phyloP scores from a whole-genome alignment of 1,140 invertebrate genomes.

The Saxidomus purpurata region DNA sequence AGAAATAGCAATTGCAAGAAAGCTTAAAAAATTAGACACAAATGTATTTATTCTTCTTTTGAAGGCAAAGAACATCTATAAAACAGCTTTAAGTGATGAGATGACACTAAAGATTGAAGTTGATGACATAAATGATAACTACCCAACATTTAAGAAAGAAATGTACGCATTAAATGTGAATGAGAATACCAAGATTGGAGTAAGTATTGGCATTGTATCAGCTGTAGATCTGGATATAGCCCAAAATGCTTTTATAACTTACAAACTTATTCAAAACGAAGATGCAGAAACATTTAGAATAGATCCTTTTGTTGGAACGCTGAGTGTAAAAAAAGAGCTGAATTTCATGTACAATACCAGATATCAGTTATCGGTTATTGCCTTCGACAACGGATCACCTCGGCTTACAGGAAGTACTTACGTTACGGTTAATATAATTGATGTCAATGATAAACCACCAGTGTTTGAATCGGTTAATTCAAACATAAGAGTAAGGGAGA shows the following conservation, averaged over 20 bases:
- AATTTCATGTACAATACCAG: conserved; percentile 13
- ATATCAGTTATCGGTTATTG: conserved; percentile 51
- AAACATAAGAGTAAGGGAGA: conserved; percentile 33
- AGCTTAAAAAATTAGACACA: neutral
- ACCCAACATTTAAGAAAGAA: conserved; percentile 43
- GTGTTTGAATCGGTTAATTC: neutral
- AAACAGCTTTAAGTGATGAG: conserved; percentile 28
- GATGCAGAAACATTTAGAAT: conserved; percentile 42
- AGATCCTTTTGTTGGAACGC: conserved; percentile 22
- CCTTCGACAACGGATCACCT: conserved; percentile 60
- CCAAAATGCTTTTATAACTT: conserved; percentile 49
- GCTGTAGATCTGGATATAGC: conserved; percentile 50
- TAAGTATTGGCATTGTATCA: neutral
- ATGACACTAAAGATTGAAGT: conserved; percentile 45
- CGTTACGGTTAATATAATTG: conserved; percentile 35
- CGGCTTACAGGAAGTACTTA: conserved; percentile 28
- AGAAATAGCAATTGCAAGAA: conserved; percentile 33
- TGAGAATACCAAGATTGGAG: conserved; percentile 38
- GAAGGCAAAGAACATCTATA: conserved; percentile 48
- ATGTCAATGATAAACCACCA: conserved; percentile 60
- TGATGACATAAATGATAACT: conserved; percentile 59
- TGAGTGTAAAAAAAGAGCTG: conserved; percentile 33
- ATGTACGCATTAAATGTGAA: conserved; percentile 6
- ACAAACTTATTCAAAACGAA: conserved; percentile 26
- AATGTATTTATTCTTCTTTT: neutral